These are phyloP conservation scores for Drosophila yooni DNA, from an alignment of 2,888 invertebrate genomes.

Conservation along the genomic window DNA sequence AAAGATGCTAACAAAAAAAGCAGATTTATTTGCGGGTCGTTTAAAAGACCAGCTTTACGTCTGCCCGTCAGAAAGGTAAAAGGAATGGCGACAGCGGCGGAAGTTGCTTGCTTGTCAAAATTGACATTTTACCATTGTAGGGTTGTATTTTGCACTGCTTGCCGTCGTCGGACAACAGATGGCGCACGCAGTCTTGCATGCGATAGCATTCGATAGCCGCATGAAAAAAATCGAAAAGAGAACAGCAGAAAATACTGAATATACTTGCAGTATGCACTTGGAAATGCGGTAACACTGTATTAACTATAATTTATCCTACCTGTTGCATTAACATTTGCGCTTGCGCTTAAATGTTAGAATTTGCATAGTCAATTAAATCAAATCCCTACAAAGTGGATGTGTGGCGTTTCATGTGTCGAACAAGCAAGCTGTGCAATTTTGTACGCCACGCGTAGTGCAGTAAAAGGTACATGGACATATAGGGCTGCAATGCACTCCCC, in stretches of 20 bases:
- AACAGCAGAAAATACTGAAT: conserved; percentile 16
- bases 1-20: conserved; percentile 82
- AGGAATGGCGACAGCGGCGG: conserved; percentile 83
- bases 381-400: conserved; percentile 17
- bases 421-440: conserved; percentile 1
- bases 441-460: conserved; percentile 10
- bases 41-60: conserved; percentile 83
- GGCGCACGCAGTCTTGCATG: conserved; percentile 40
- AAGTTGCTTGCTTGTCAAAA: conserved; percentile 70
- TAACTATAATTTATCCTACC: conserved; percentile 55
- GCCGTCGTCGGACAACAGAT: conserved; percentile 12
- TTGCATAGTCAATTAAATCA: conserved; percentile 57
- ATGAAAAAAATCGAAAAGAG: background rate
- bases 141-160: conserved; percentile 50
- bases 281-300: conserved; percentile 37
- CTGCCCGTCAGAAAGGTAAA: conserved; percentile 85
- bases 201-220: conserved; percentile 29
- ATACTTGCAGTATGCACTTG: conserved; percentile 13
- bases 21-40: conserved; percentile 82
- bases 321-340: conserved; percentile 64
- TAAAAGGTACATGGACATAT: conserved; percentile 27
- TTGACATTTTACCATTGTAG: conserved; percentile 42
- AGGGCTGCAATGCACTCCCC: conserved; percentile 43
- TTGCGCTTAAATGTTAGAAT: conserved; percentile 66
- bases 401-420: conserved; percentile 21